Conservation (phyloP, 1,140 invertebrate species). For the Drosophila asahinai region DNA sequence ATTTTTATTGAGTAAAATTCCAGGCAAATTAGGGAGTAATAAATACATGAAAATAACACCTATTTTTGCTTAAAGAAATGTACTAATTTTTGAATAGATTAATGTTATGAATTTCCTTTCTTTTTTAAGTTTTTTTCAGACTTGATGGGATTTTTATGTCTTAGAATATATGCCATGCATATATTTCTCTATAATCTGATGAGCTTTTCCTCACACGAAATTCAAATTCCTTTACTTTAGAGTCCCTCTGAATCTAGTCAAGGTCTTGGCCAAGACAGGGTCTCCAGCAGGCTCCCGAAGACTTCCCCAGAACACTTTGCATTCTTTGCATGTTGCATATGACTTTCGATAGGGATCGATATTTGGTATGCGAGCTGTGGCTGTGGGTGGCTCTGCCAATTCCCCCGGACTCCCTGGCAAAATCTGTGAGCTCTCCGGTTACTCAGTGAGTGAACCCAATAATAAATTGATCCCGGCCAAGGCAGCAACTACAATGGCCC, state of each 20-base stretch:
- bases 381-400: constrained; percentile 41
- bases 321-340: constrained; percentile 38
- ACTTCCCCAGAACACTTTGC: constrained; percentile 48
- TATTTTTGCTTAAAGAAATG: too few species aligned
- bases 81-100: too few species aligned
- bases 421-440: constrained; percentile 18
- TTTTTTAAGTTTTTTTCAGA: too few species aligned
- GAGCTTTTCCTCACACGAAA: not conserved
- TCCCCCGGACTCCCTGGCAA: constrained; percentile 13
- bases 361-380: constrained; percentile 28
- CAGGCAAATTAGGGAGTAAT: too few species aligned
- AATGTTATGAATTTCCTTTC: too few species aligned
- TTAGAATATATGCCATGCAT: not conserved
- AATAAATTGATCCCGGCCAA: constrained; percentile 14
- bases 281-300: not conserved
- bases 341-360: constrained; percentile 44
- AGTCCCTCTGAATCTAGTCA: not conserved
- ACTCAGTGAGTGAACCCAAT: constrained; percentile 6
- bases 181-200: not conserved
- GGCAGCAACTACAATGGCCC: constrained; percentile 20
- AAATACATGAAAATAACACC: too few species aligned
- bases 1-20: not conserved
- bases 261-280: constrained; percentile 11
- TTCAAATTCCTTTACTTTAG: not conserved
- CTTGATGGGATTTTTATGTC: not conserved